Conservation (phyloP, 2,797 vertebrate species). For the Enteromius unitaeniatus region DNA sequence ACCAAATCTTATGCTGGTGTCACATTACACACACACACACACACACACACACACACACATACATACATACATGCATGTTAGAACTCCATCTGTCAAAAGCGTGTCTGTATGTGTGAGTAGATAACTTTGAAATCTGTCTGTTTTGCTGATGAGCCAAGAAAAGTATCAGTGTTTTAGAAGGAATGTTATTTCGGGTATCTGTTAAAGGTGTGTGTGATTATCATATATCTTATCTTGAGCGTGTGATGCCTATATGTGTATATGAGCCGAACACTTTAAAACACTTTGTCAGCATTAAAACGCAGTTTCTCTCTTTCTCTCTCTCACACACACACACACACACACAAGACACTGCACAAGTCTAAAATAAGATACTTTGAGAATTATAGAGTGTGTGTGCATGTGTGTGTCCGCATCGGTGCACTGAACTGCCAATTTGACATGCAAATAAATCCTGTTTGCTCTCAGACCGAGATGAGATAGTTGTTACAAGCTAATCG, state of each 20-base stretch:
- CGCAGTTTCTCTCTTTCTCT: slow-evolving; percentile 9
- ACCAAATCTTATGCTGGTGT: slow-evolving; percentile 48
- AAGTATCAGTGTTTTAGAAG: slow-evolving; percentile 27
- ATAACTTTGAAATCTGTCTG: slow-evolving; percentile 43
- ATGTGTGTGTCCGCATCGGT: slow-evolving; percentile 66
- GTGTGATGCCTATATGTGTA: slow-evolving; percentile 1
- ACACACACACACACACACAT: slow-evolving; percentile 32
- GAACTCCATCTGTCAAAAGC: background rate
- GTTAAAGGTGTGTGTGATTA: slow-evolving; percentile 27
- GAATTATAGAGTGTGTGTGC: slow-evolving; percentile 17
- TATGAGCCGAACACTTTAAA: background rate
- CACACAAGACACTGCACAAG: background rate
- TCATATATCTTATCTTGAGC: slow-evolving; percentile 9
- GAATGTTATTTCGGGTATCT: slow-evolving; percentile 47
- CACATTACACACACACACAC: slow-evolving; percentile 46
- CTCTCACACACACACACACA: background rate
- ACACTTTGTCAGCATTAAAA: slow-evolving; percentile 20
- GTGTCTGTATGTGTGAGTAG: background rate
- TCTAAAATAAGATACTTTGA: slow-evolving; percentile 33
- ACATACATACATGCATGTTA: background rate
- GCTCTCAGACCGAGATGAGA: slow-evolving; percentile 74
- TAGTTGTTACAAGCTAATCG: slow-evolving; percentile 74
- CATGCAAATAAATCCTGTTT: slow-evolving; percentile 78
- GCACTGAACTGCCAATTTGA: slow-evolving; percentile 73
- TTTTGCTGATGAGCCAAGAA: slow-evolving; percentile 43